Evolutionary conservation across 2,113 vertebrate species (phyloP).

Genomic region (Microcebus tavaratra): DNA sequence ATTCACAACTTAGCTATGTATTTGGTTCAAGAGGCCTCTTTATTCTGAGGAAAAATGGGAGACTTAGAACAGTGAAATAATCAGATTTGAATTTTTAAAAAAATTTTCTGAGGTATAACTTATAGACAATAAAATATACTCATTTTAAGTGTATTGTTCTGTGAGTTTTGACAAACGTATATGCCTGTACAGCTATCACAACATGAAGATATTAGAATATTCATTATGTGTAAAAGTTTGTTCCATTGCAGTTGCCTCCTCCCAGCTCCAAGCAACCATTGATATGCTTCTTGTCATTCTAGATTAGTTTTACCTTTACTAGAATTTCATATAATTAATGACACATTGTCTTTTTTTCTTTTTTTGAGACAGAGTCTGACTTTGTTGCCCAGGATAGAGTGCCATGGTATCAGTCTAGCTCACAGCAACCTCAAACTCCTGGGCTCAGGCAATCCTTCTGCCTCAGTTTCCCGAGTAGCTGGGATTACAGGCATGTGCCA

Average conservation of each 20-base stretch:
- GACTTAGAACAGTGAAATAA: not conserved
- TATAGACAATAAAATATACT: not conserved
- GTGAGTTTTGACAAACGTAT: not conserved
- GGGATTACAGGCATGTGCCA: no score
- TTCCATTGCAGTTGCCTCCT: not conserved
- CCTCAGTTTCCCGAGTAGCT: no score
- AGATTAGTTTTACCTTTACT: not conserved
- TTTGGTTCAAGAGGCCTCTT: not conserved
- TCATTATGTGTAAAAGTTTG: not conserved
- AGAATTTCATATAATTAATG: not conserved
- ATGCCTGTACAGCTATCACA: not conserved
- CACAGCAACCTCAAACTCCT: no score
- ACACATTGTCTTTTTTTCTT: not conserved
- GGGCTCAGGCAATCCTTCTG: no score
- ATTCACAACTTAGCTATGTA: no score
- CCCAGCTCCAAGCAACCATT: not conserved
- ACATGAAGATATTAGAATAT: not conserved
- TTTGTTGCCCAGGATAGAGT: no score
- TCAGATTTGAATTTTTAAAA: not conserved
- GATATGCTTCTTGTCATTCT: not conserved
- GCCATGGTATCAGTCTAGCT: no score
- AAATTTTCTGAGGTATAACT: not conserved
- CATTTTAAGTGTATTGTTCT: not conserved
- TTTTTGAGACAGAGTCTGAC: no score
- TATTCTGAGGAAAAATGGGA: not conserved